A percentile compares a stretch with the other conserved stretches of the same genome.
Evolutionary conservation across 2,888 invertebrate genomes (phyloP).

Genomic region (Zhengitettix transpicula): DNA sequence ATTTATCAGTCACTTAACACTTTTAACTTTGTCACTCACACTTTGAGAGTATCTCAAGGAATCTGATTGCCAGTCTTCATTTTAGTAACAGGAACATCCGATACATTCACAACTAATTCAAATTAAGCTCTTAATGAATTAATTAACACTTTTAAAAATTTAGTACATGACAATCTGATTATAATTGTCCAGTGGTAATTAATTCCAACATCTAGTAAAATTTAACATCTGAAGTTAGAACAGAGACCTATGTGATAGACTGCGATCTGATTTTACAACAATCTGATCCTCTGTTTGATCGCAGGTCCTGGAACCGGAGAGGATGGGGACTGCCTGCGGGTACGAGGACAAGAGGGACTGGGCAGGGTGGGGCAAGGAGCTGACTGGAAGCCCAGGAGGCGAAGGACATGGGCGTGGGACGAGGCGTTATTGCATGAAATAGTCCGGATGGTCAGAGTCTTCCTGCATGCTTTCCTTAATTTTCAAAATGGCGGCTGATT

Average conservation of each 20-base stretch:
- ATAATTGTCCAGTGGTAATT: background rate
- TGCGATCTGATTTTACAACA: conserved; percentile 15
- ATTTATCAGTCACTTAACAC: conserved; percentile 12
- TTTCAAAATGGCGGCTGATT: conserved; percentile 98
- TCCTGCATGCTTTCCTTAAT: conserved; percentile 99
- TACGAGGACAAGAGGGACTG: conserved; percentile 1
- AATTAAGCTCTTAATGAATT: background rate
- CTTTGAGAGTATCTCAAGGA: conserved; percentile 9
- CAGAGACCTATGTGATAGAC: conserved; percentile 5
- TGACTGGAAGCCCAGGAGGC: conserved; percentile 6
- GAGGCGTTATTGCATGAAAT: conserved; percentile 78
- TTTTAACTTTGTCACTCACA: conserved; percentile 11
- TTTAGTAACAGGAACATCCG: conserved; percentile 10
- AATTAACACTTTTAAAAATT: conserved; percentile 2
- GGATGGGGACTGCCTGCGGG: conserved; percentile 7
- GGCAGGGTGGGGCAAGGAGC: conserved; percentile 6
- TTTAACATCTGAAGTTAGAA: background rate
- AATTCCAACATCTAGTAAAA: background rate
- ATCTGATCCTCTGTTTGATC: conserved; percentile 11
- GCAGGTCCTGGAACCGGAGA: conserved; percentile 8
- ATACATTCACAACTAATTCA: background rate
- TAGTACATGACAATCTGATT: background rate
- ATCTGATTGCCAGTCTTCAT: conserved; percentile 13
- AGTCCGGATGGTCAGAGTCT: conserved; percentile 91
- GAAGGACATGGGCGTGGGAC: conserved; percentile 9